Evolutionary conservation across 2,888 invertebrate genomes (phyloP).

Genomic region (Drosophila paracracens): DNA sequence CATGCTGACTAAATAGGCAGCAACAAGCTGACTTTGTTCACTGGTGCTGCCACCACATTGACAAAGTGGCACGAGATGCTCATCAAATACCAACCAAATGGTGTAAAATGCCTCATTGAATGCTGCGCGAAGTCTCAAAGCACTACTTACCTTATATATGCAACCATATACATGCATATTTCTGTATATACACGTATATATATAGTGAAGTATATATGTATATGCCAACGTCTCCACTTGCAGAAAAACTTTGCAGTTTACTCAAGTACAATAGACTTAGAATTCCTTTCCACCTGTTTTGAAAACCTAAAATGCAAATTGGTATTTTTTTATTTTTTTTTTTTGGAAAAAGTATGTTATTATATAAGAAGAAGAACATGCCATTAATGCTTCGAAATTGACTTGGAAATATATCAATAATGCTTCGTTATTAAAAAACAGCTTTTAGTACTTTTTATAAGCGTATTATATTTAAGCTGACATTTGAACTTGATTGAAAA

Average conservation of each 20-base stretch:
- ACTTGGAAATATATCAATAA: not conserved
- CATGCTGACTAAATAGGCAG: conserved; percentile 52
- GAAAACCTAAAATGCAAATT: not conserved
- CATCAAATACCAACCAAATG: conserved; percentile 76
- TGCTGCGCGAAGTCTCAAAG: conserved; percentile 55
- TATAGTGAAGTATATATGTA: not conserved
- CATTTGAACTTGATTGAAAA: not conserved
- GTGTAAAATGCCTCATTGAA: conserved; percentile 81
- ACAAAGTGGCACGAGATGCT: conserved; percentile 58
- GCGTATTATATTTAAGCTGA: not conserved
- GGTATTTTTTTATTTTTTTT: not conserved
- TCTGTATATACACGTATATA: not conserved
- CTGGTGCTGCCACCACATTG: conserved; percentile 21
- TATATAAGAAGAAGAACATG: not conserved
- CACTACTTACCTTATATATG: conserved; percentile 51
- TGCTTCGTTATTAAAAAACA: not conserved
- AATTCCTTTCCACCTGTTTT: not conserved
- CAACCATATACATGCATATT: not conserved
- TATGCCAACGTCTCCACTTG: not conserved
- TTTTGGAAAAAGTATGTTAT: not conserved
- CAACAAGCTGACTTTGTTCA: conserved; percentile 48
- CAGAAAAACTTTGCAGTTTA: not conserved
- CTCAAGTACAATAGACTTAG: not conserved
- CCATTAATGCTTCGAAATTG: not conserved
- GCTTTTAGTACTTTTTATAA: not conserved